Base-by-base conservation (phyloP, 64 coral and sea anemone species). In the Anthopleura sola region DNA sequence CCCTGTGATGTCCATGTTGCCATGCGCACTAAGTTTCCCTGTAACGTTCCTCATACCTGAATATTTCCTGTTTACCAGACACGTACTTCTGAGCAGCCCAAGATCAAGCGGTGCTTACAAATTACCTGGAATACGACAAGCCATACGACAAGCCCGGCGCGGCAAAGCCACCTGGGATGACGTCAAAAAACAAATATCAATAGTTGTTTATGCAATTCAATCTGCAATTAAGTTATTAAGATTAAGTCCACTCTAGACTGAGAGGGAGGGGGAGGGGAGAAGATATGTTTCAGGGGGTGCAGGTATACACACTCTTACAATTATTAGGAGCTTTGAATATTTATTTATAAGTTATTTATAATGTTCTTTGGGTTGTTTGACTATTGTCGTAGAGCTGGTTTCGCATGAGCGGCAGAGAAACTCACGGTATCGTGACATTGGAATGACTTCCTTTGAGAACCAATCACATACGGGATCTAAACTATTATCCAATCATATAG, bases 131-230 rank as follows among this genome's bases (percentile, higher is more conserved):
- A 89, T 97, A 44, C 78, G 58, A 37, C 87, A 97, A 29, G 95
- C 95, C 50, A 78, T 97, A 88, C 75, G 88, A 74, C 91, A 81
- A 11, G 91, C 95, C 33, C 78, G 56, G 39, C 88, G 80, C 21
- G 86, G 68, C 26, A 19, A 80, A 51, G 84, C 50, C 38, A 40
- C 91, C 55, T 85, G 84, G 83, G 94, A 96, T 85, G 90, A 90
- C 36, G 87, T 96, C n/a, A 96, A 92, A 55, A 88, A 92, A 24
- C 94, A 96, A 90, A 50, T 96, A 78, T 92, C 94, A 28, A 64
- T 96, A 64, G 90, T 78, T 16, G 68, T 92, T 31, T 96, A 96
- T 58, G 86, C 90, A 50, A 89, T 96, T 66, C 84, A 90, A 26
- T 96, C 90, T 54, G 94, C 94, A 37, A 68, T 69, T 34, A 75